Evolutionary conservation across 2,113 vertebrate species (phyloP), one percentile per base, ranked within the genome.

Genomic region (Microcebus murinus): DNA sequence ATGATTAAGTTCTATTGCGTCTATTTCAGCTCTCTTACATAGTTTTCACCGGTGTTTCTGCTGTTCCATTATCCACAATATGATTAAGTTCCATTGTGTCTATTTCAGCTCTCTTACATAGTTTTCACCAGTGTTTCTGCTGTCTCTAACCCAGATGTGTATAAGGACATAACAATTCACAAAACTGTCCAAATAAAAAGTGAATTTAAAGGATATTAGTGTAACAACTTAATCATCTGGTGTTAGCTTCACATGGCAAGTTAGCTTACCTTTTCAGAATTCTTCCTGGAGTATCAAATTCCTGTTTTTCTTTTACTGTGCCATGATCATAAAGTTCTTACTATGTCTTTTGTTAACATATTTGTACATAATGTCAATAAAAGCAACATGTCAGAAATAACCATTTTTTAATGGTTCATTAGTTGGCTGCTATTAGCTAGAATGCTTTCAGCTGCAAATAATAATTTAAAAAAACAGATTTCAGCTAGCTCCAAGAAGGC

Each of bases 1-100:
- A 79, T 34, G 95, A 96, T 87, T 84, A 96, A 83, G 81, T 93
- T 90, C 57, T 67, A 39, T 21, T 31, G 85, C 79, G 14, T 70
- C 36, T 81, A 29, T 68, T 90, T 34, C 42, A 87, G 15, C 55
- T 84, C 65, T 89, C 84, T 84, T 73, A 52, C 57, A 57, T 13
- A 67, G 14, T 77, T 79, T 67, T 25, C 59, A 90, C 50, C 3
- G 12, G n/a, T 80, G 13, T 71, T 2, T 74, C 92, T 68, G 77
- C 81, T 89, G 21, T 76, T 39, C 39, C 63, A 23, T 87, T 85
- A 96, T 57, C 61, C 39, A 63, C 3, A 2, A 77, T 52, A 79
- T 34, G 95, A 96, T 87, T 84, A 96, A 83, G 81, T 92, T 90
- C 57, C 73, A 39, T 20, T 31, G 85, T 82, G 11, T 70, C 36